Conservation (phyloP, 2,888 invertebrate species). For the Coenonympha arcania region DNA sequence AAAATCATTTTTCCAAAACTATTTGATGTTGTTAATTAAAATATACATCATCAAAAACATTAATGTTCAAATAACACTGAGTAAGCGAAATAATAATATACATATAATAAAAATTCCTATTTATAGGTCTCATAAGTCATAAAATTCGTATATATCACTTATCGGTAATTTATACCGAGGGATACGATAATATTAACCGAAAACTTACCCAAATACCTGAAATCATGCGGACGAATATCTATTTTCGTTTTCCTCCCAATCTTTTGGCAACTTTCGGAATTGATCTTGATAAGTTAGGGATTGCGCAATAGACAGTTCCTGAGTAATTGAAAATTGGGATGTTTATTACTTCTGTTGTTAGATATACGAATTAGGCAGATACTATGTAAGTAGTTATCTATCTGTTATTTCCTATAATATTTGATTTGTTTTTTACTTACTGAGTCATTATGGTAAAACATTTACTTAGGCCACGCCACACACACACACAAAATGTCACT, state of each 20-base stretch:
- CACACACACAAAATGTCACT: too few relatives aligned
- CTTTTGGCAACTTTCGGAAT: slow-evolving; percentile 12
- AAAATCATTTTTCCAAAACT: too few relatives aligned
- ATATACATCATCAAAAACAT: background rate
- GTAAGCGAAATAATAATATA: background rate
- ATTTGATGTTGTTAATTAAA: too few relatives aligned
- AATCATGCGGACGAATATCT: slow-evolving; percentile 5
- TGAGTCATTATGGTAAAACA: too few relatives aligned
- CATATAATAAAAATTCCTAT: background rate
- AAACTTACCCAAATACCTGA: slow-evolving; percentile 8
- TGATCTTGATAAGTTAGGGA: slow-evolving; percentile 10
- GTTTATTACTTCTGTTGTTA: slow-evolving; percentile 27
- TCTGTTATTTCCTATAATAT: too few relatives aligned
- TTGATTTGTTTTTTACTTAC: background rate
- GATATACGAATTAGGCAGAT: background rate
- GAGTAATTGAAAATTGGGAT: slow-evolving; percentile 14
- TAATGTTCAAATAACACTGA: background rate
- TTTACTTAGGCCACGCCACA: too few relatives aligned
- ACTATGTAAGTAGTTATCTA: too few relatives aligned
- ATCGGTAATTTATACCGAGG: background rate
- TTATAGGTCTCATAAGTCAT: background rate
- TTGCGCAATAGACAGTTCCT: slow-evolving; percentile 10
- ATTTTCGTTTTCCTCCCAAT: slow-evolving; percentile 6
- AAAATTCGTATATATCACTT: slow-evolving; percentile 3
- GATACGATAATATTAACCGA: background rate